phyloP scores from a whole-genome alignment of 64 coral and sea anemone species.

The Trachythela sp. region DNA sequence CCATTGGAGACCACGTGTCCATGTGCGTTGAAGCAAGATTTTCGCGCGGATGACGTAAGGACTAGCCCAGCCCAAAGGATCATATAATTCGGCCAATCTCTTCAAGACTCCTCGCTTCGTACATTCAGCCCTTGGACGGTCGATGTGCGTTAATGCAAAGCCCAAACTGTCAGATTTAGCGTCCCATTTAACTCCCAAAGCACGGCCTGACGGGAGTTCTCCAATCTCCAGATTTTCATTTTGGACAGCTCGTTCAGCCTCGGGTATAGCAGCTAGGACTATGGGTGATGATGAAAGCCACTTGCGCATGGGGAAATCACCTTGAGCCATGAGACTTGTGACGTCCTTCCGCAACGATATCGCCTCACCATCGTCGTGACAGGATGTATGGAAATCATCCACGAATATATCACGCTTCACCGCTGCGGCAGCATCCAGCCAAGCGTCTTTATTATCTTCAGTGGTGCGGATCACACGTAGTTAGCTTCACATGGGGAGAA shows the following conservation, averaged over 20 bases:
- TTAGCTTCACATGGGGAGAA: not conserved
- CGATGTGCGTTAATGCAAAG: not conserved
- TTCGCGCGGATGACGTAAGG: not conserved
- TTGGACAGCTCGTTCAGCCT: constrained; percentile 1
- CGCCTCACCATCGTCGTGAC: not conserved
- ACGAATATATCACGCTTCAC: not conserved
- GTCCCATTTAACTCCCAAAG: constrained; percentile 28
- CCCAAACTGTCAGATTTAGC: not conserved
- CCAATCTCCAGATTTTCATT: not conserved
- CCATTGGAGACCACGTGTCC: constrained; percentile 18
- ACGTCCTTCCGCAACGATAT: not conserved
- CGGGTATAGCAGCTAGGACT: constrained; percentile 15
- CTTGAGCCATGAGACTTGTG: not conserved
- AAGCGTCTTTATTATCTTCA: not conserved
- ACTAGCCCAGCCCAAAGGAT: constrained; percentile 30
- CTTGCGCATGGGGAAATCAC: constrained; percentile 33
- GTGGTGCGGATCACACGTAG: not conserved
- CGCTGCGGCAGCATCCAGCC: not conserved
- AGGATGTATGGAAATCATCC: not conserved
- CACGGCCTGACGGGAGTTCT: constrained; percentile 14
- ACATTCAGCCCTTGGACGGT: not conserved
- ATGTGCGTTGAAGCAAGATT: constrained; percentile 11
- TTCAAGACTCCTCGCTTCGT: constrained; percentile 17
- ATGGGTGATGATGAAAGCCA: constrained; percentile 10
- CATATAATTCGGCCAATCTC: constrained; percentile 29